Evolutionary conservation across 2,113 vertebrate genomes (phyloP), one percentile per base, ranked within the genome.

Genomic region (Antidorcas marsupialis): DNA sequence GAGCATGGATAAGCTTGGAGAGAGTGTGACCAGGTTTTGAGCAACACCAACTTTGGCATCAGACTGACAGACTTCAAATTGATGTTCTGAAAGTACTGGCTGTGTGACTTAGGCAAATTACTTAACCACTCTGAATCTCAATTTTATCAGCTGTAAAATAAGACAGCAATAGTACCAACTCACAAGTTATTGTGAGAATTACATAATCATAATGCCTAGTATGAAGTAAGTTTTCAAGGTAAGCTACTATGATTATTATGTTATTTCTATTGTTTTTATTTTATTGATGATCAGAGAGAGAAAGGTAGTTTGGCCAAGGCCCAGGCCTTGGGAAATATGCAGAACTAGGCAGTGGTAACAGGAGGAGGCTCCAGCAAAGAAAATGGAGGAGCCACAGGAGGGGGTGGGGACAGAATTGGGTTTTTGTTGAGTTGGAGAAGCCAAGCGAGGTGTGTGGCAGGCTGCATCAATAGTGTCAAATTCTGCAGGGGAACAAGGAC

Each of bases 401-500:
- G 43, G 71, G 33, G 82, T 10, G 14, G 97, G 96, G 91, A 96
- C 17, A 53, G 82, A 45, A 71, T 57, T 36, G 1, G 9, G 53
- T 45, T 89, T 50, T 82, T 62, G 60, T 79, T 45, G 97, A 83
- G 94, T 17, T 88, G 53, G 74, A 94, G 78, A 96, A 84, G 96
- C 94, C 96, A 94, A 67, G 74, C 36, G 89, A 92, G 93, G 95
- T 87, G 89, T 23, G 85, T 90, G 83, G 89, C 95, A 0, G 74
- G 84, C 93, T 96, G 82, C 95, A 90, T 94, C 89, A 33, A 76
- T 79, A 86, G 95, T 97, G 96, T 97, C 93, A 92, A 74, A 95
- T 94, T 98, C 97, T 97, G 97, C 97, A 95, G 96, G 92, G 91
- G 53, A 94, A 25, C 1, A n/a, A 95, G 83, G 89, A 94, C 97